Evolutionary conservation across 2,797 vertebrate genomes (phyloP), one percentile per base, ranked within the genome.

Genomic region (Acestrorhynchus altus): DNA sequence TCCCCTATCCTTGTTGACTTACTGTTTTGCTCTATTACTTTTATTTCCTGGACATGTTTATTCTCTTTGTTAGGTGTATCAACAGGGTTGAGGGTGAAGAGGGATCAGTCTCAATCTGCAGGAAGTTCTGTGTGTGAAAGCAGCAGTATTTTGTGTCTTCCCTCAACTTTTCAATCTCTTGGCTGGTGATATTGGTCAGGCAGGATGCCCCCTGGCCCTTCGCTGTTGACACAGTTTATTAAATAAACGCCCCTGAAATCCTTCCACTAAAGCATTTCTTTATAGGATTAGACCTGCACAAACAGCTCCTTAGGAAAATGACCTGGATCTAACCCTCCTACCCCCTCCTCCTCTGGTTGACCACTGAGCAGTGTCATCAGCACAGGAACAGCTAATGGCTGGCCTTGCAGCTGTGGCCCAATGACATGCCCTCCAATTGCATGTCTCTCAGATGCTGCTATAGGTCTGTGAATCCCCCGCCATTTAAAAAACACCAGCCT

Each of bases 261-360:
- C 86, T 86, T 88, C 87, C 85, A 74, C 82, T 86, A 90, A 91
- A 76, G 74, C 80, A 76, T 85, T 77, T 85, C 90, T 92, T 95
- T 92, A 93, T 88, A 89, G 90, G 93, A 94, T 94, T 94, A 94
- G 87, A 77, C 85, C 80, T 83, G 61, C 70, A 68, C 90, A 90
- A 92, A 91, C 83, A 89, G 76, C 79, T 83, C 87, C 89, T 87
- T 86, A 86, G 89, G 82, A 66, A 75, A 79, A 60, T 80, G 73
- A 76, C 16, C 59, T 86, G 82, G 68, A 72, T 75, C n/a, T 31
- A 46, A 76, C 57, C 24, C 42, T 54, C 12, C 18, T 7, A 18
- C 72, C 61, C 18, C 80, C 67, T 39, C 13, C 22, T 54, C 39
- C 69, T 42, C 60, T 56, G 61, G 63, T 52, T 82, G 72, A 78